Evolutionary conservation across 2,797 vertebrate genomes (phyloP).

Genomic region (Sebastes matsubarae): DNA sequence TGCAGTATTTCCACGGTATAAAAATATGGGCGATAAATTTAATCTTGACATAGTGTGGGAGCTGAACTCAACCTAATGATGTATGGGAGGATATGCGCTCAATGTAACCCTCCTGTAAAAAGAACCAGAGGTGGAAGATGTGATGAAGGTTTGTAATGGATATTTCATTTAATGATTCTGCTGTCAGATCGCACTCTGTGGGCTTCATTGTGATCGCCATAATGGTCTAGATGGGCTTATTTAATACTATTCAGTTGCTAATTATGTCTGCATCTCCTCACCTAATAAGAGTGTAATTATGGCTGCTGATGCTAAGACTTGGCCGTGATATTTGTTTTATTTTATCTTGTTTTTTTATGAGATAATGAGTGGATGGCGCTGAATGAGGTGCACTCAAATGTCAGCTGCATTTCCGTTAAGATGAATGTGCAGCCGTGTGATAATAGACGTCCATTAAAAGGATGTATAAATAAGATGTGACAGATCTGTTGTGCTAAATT

Average conservation of each 20-base stretch:
- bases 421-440: not conserved
- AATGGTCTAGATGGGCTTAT: slow-evolving; percentile 1
- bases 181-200: not conserved
- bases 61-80: slow-evolving; percentile 18
- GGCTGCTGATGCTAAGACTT: not conserved
- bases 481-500: not conserved
- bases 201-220: not conserved
- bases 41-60: not conserved
- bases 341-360: not conserved
- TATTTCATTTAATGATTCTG: not conserved
- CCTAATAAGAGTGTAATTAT: not conserved
- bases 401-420: not conserved
- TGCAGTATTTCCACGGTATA: not conserved
- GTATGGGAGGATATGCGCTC: not conserved
- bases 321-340: not conserved
- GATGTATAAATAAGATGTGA: not conserved
- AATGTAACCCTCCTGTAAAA: not conserved
- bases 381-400: not conserved
- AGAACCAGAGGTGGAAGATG: not conserved
- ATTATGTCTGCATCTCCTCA: not conserved
- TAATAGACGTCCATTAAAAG: not conserved
- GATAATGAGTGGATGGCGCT: not conserved
- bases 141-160: not conserved
- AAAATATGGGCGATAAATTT: not conserved
- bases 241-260: not conserved